Evolutionary conservation across 2,113 vertebrate genomes (phyloP).

Genomic region (Ceyx melanurus): DNA sequence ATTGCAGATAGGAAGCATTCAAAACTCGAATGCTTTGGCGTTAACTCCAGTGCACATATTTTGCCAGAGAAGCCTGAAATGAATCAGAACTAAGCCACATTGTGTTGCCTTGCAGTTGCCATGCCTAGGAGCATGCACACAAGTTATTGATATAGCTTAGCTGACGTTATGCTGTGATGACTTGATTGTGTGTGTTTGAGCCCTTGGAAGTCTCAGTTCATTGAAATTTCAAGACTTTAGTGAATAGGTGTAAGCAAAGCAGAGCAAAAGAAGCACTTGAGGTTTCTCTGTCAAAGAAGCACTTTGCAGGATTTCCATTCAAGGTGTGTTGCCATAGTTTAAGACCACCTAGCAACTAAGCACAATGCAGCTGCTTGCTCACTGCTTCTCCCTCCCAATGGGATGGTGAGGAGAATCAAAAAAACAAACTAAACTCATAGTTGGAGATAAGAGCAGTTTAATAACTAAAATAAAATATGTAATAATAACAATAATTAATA

Average conservation of each 20-base stretch:
- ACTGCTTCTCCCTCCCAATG: neutral
- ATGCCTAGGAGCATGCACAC: neutral
- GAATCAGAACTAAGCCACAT: neutral
- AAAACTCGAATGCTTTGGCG: neutral
- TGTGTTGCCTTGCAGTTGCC: neutral
- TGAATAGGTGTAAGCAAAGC: neutral
- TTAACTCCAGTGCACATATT: neutral
- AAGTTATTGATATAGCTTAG: neutral
- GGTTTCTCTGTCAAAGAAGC: neutral
- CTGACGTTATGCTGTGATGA: neutral
- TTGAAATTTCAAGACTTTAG: neutral
- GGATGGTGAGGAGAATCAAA: neutral
- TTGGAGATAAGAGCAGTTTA: neutral
- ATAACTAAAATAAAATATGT: neutral
- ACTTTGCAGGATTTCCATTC: neutral
- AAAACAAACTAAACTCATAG: neutral
- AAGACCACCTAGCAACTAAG: neutral
- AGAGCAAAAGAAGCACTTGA: neutral
- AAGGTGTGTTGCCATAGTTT: neutral
- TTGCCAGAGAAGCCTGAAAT: conserved; percentile 4
- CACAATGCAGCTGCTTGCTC: neutral
- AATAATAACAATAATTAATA: neutral
- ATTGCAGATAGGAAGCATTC: neutral
- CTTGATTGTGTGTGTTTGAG: neutral
- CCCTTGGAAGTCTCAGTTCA: neutral